These are phyloP conservation scores for Drosophila quadrilineata DNA, from an alignment of 1,140 invertebrate species.

Conservation along the genomic window DNA sequence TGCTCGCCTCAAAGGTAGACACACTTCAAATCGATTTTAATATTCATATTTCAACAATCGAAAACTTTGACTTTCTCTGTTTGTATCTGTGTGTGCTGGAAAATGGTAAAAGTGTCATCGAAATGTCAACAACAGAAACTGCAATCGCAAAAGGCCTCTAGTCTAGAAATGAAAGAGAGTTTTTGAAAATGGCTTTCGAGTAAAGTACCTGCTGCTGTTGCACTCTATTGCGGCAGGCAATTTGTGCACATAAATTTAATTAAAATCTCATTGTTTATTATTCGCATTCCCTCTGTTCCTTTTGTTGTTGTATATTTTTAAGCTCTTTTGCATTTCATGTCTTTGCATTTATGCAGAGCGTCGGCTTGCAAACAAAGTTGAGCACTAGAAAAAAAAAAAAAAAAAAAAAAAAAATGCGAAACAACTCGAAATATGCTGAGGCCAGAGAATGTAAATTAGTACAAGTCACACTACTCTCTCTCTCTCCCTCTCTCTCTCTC, in stretches of 20 bases:
- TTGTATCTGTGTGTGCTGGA: not conserved
- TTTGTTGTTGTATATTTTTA: conserved; percentile 4
- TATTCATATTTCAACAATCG: not conserved
- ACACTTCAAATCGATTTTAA: not conserved
- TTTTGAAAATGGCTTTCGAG: conserved; percentile 12
- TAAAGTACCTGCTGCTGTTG: conserved; percentile 40
- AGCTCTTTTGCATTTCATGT: conserved; percentile 19
- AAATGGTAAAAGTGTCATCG: conserved; percentile 8
- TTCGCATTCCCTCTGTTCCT: not conserved
- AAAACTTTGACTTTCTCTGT: not conserved
- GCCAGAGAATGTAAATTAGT: conserved; percentile 34
- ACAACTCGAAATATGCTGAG: conserved; percentile 60
- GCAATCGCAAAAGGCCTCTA: conserved; percentile 3
- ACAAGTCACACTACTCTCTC: not conserved
- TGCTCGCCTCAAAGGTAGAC: no score
- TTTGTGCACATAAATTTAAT: conserved; percentile 47
- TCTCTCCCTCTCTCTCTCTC: not conserved
- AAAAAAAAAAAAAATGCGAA: not conserved
- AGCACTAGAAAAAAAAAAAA: not conserved
- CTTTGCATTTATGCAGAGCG: conserved; percentile 61
- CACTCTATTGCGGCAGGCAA: conserved; percentile 13
- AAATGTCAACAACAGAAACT: conserved; percentile 9
- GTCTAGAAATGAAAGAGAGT: conserved; percentile 1
- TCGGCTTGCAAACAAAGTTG: conserved; percentile 48
- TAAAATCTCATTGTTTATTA: conserved; percentile 39